Conservation (phyloP, 2,113 vertebrate species). For the Marcusenius ussheri region DNA sequence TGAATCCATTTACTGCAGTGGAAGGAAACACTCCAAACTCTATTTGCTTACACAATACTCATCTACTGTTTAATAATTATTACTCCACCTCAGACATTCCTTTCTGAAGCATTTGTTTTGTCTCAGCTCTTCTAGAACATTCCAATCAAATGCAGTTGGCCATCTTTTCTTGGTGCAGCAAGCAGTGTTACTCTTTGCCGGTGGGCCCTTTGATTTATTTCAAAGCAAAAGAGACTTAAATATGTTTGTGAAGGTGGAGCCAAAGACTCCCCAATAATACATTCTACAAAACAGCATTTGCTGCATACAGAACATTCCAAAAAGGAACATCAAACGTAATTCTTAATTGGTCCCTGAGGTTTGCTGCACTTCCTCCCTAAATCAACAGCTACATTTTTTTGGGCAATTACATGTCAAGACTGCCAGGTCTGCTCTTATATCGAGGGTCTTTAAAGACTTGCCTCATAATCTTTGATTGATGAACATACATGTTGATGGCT, state of each 20-base stretch:
- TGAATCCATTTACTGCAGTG: neutral
- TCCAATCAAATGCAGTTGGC: neutral
- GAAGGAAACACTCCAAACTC: neutral
- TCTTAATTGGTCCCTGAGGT: constrained; percentile 42
- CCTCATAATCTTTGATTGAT: neutral
- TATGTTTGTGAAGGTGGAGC: constrained; percentile 17
- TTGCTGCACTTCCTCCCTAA: constrained; percentile 25
- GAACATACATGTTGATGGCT: neutral
- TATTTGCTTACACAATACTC: neutral
- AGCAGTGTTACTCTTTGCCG: neutral
- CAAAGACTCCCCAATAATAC: constrained; percentile 33
- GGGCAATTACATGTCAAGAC: constrained; percentile 12
- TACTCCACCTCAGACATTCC: neutral
- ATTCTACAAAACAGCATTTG: constrained; percentile 29
- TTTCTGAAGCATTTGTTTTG: neutral
- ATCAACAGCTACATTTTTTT: constrained; percentile 23
- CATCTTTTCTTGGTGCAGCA: too few relatives aligned
- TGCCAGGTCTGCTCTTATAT: constrained; percentile 32
- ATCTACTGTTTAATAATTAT: neutral
- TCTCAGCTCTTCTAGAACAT: neutral
- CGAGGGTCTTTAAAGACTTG: constrained; percentile 10
- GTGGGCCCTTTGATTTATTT: constrained; percentile 30
- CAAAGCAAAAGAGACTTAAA: constrained; percentile 37
- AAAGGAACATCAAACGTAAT: constrained; percentile 20
- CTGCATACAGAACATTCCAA: constrained; percentile 25